Evolutionary conservation across 2,113 vertebrate species (phyloP).

Genomic region (Trichomycterus rosablanca): DNA sequence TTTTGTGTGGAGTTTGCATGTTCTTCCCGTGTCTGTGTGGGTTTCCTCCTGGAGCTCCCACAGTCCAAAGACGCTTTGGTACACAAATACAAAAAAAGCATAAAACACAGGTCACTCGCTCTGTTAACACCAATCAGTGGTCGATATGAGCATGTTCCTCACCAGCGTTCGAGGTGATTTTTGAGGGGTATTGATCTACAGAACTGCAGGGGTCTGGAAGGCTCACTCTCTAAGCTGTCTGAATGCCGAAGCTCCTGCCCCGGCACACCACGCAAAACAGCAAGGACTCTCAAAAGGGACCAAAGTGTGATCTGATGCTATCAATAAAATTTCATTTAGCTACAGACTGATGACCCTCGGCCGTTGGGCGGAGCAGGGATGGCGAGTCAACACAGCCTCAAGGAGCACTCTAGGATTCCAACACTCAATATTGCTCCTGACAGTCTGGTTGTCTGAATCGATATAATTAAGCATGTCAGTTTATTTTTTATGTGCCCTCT

Average conservation of each 20-base stretch:
- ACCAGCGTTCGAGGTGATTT: constrained; percentile 50
- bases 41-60: no score
- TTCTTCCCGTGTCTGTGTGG: no score
- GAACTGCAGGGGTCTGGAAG: constrained; percentile 66
- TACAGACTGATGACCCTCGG: constrained; percentile 36
- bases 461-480: constrained; percentile 52
- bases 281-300: constrained; percentile 56
- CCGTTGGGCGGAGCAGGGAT: constrained; percentile 38
- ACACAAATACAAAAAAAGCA: no score
- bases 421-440: constrained; percentile 69
- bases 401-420: constrained; percentile 55
- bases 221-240: constrained; percentile 45
- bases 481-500: constrained; percentile 25
- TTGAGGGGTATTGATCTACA: constrained; percentile 60
- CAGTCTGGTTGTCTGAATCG: constrained; percentile 51
- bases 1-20: no score
- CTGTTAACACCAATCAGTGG: constrained; percentile 49
- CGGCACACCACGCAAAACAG: constrained; percentile 38
- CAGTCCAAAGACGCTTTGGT: no score
- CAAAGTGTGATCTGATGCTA: constrained; percentile 70
- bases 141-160: constrained; percentile 57
- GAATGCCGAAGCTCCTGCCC: constrained; percentile 14
- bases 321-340: constrained; percentile 69
- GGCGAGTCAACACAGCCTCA: constrained; percentile 52
- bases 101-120: no score